Evolutionary conservation across 2,888 invertebrate species (phyloP), one percentile per base, ranked within the genome.

Genomic region (Pilophorus perplexus): DNA sequence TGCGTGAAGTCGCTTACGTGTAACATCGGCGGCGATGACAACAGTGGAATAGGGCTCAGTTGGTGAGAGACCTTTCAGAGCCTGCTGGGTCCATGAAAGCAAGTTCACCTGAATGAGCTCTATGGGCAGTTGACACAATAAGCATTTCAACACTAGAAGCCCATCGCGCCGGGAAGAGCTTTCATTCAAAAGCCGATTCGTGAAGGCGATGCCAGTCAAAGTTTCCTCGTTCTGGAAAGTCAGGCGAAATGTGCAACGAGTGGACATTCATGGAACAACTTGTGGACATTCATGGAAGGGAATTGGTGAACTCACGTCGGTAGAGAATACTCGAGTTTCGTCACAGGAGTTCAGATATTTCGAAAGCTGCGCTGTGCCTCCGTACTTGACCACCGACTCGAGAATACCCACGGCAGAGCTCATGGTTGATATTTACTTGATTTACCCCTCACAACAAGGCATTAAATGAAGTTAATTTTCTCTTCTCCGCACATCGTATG

Each of bases 51-150:
- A 25, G 22, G 27, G 52, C 20, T 44, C 66, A 25, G 18, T 52
- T 22, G 48, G 59, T 10, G 33, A 54, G n/a, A 68, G 62, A 12
- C 60, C 54, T 60, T 54, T 65, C 54, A 52, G 28, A 14, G 66
- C 27, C 25, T 65, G 68, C 44, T 68, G 68, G 6, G 60, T 38
- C 68, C 68, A 68, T 10, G 66, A 52, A 18, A 60, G n/a, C 8
- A 60, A 25, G 48, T 68, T 65, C 10, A 23, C 18, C 16, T 38
- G 54, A 2, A 68, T 33, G 20, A 54, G 4, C 6, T 68, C 66
- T 14, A 42, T 23, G 3, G 65, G 65, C 16, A 59, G 28, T n/a
- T 68, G 68, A 3, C 22, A 18, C n/a, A 68, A 5, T 20, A 68
- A 59, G 37, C 27, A 48, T 23, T 54, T 38, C 18, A 68, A 40